Evolutionary conservation across 2,797 vertebrate genomes (phyloP), one percentile per base, ranked within the genome.

Genomic region (Oceanodroma leucorhoa): DNA sequence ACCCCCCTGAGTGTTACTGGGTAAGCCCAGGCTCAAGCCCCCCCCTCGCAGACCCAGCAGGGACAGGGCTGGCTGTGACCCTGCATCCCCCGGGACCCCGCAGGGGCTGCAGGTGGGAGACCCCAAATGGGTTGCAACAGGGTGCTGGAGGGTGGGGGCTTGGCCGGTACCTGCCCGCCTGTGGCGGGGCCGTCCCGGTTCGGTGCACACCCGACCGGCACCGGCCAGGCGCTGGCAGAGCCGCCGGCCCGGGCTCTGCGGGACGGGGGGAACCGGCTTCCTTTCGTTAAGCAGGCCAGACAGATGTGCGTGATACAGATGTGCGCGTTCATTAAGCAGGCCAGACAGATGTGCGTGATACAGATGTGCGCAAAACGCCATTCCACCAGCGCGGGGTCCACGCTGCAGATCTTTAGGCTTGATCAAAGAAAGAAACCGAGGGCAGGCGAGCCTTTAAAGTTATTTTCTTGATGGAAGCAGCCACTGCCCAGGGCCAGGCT

Each of bases 201-300:
- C 23, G n/a, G 36, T 12, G 11, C 11, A 0, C 13, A 4, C 1
- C 3, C 0, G 0, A 6, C 5, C 6, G 66, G 53, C 77, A 79
- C 66, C 1, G 0, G 40, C 23, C 24, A 9, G 41, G 13, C n/a
- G 12, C 38, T 18, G 30, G 46, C 60, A 2, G 53, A 22, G 73
- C 61, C 40, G 11, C 38, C 13, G 30, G 46, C 58, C 2, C 70
- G 17, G 75, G 40, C 40, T 34, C 50, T 19, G 26, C 1, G 5
- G 32, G 61, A 16, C 4, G 2, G 11, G 36, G 22, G 22, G 4
- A 32, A 18, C 22, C 5, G 4, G 3, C 5, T 29, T 83, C 13
- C 29, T n/a, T 18, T 40, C n/a, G 5, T 34, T 18, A 15, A 27
- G 11, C 29, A 2, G 78, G 38, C 14, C 27, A 3, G 58, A 5